Percentiles rank a stretch among this genome's conserved stretches.
Conservation (phyloP, 2,888 invertebrate genomes). For the Ellobium chinense region DNA sequence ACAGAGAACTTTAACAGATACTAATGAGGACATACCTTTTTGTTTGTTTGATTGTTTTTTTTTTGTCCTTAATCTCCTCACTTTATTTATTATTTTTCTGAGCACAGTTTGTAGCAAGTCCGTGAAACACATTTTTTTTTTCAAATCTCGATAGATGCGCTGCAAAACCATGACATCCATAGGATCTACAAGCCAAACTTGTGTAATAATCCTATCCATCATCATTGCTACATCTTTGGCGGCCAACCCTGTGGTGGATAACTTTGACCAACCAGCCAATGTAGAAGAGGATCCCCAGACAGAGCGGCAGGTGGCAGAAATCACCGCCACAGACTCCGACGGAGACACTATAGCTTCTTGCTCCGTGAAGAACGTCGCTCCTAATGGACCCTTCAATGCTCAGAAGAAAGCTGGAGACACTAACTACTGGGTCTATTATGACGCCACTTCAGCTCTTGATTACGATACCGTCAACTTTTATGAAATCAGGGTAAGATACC, state of each 20-base stretch:
- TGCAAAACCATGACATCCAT: no score
- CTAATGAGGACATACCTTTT: no score
- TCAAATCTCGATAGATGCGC: no score
- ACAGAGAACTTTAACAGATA: no score
- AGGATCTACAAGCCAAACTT: neutral
- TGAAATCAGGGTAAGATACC: neutral
- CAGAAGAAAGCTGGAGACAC: neutral
- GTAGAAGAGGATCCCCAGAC: constrained; percentile 6
- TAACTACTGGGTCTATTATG: neutral
- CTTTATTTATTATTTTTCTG: no score
- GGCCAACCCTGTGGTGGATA: neutral
- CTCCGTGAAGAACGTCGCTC: neutral
- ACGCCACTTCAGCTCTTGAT: neutral
- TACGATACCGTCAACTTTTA: constrained; percentile 9
- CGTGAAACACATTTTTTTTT: no score
- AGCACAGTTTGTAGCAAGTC: no score
- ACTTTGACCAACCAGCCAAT: neutral
- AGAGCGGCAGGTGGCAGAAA: neutral
- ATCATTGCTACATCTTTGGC: no score
- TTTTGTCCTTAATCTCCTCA: no score
- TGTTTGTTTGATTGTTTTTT: no score
- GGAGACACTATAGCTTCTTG: neutral
- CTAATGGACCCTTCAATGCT: constrained; percentile 1
- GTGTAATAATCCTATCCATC: no score
- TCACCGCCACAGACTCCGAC: neutral